Base-by-base conservation (phyloP, 2,888 invertebrate genomes). In the Rutpela maculata region DNA sequence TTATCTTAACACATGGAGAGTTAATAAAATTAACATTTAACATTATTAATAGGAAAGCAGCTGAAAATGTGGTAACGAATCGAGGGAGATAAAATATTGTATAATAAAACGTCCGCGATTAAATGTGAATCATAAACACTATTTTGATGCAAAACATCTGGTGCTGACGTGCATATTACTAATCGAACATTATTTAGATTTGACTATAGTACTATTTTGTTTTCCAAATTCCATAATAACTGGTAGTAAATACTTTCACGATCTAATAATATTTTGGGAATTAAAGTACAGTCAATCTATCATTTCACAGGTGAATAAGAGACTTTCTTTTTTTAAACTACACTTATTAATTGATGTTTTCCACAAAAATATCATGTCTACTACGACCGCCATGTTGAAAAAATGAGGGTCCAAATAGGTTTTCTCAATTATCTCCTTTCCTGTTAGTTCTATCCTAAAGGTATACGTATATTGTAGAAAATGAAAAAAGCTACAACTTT, bases 81-180 rank as follows among this genome's bases (percentile, higher is more conserved):
- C 43, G 60, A 59, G 70, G 43, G 70, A 70, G 70, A 43, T 70
- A 70, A 59, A 70, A 70, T 70, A 70, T 70, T 68, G 38, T 31
- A 60, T 70, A 60, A 60, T 59, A 70, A 70, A 35, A 70, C 60
- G 56, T 70, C 17, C 19, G 50, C 60, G 60, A 70, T 60, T 62
- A 70, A 35, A 56, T 60, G 38, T 70, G 70, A 70, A 43, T 70
- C 60, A 70, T 43, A 43, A 26, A 31, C 38, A 60, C 70, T 70
- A 70, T 70, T 70, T 70, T 70, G 60, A 70, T 60, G 11, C 70
- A 17, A 62, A 70, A 70, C 70, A 70, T 70, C 70, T 70, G 70
- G 19, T 59, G 22, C 19, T 70, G 70, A 70, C 70, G 70, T 60
- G 6, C n/a, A 55, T 55, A 70, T 70, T 68, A 26, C 56, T 60